Evolutionary conservation across 2,113 vertebrate genomes (phyloP).

Genomic region (Oryzias melastigma): DNA sequence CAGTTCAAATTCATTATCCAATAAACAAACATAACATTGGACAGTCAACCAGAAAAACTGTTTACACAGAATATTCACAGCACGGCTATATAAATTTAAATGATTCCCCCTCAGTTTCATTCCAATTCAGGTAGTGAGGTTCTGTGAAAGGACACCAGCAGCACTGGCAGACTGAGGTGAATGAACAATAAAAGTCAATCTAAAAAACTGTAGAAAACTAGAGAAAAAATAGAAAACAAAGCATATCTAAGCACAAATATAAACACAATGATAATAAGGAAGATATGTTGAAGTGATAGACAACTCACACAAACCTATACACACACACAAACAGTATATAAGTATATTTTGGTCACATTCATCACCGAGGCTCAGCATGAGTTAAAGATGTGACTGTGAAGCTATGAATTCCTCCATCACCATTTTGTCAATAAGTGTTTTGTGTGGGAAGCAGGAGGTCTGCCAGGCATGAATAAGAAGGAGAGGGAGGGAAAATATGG

Average conservation of each 20-base stretch:
- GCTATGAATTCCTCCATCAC: conserved; percentile 51
- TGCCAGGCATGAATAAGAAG: conserved; percentile 39
- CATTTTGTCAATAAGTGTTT: conserved; percentile 56
- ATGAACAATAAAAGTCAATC: conserved; percentile 12
- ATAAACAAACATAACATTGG: conserved; percentile 77
- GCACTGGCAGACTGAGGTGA: conserved; percentile 31
- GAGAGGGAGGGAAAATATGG: conserved; percentile 41
- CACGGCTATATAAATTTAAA: conserved; percentile 63
- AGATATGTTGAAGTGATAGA: too few relatives aligned
- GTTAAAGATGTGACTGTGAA: conserved; percentile 38
- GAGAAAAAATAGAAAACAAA: conserved; percentile 2
- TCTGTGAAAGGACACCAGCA: conserved; percentile 17
- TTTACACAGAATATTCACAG: conserved; percentile 75
- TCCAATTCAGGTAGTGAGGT: conserved; percentile 54
- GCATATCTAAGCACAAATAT: neutral
- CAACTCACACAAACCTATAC: too few relatives aligned
- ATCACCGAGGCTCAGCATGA: conserved; percentile 46
- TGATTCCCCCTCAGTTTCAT: conserved; percentile 63
- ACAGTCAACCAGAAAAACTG: conserved; percentile 62
- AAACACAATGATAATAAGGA: too few relatives aligned
- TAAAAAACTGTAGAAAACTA: conserved; percentile 13
- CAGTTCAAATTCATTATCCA: conserved; percentile 59
- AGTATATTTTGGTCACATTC: conserved; percentile 36
- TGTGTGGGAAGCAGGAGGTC: conserved; percentile 37
- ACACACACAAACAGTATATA: neutral